These are phyloP conservation scores for Myxocyprinus asiaticus DNA, from an alignment of 2,113 vertebrate genomes.

Conservation along the genomic window DNA sequence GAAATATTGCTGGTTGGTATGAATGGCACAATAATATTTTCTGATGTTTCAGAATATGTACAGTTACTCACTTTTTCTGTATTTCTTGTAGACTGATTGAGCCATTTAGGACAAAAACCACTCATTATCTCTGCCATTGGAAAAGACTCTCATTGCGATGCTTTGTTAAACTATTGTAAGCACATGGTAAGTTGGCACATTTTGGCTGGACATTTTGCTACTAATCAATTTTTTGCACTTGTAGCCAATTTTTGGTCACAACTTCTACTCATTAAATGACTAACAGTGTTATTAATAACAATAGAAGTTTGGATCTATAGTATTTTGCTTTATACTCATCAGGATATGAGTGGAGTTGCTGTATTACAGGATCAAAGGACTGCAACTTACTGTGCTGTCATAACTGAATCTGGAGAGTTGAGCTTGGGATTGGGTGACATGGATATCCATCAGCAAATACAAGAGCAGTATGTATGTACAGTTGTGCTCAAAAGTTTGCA, in stretches of 20 bases:
- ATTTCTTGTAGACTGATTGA: conserved; percentile 78
- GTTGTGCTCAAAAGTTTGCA: too few species aligned
- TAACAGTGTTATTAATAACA: too few species aligned
- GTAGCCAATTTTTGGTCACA: not conserved
- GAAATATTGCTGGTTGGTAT: conserved; percentile 84
- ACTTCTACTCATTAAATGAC: too few species aligned
- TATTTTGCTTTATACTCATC: conserved; percentile 39
- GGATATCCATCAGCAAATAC: conserved; percentile 87
- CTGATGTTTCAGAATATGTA: not conserved
- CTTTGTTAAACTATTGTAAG: conserved; percentile 77
- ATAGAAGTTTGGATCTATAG: too few species aligned
- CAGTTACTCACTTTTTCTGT: conserved; percentile 4
- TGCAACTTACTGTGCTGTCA: conserved; percentile 76
- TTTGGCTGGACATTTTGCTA: too few species aligned
- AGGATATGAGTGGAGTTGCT: conserved; percentile 72
- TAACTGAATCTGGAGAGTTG: conserved; percentile 78
- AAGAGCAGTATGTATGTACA: conserved; percentile 78
- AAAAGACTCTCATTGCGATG: conserved; percentile 78
- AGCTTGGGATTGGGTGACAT: conserved; percentile 87
- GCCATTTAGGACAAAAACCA: conserved; percentile 77
- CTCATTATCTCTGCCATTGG: conserved; percentile 85
- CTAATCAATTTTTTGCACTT: not conserved
- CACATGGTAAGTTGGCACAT: conserved; percentile 85
- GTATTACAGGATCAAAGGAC: conserved; percentile 68
- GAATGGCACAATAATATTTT: not conserved